Evolutionary conservation across 2,797 vertebrate genomes (phyloP), one percentile per base, ranked within the genome.

Genomic region (Diplodus sargus): DNA sequence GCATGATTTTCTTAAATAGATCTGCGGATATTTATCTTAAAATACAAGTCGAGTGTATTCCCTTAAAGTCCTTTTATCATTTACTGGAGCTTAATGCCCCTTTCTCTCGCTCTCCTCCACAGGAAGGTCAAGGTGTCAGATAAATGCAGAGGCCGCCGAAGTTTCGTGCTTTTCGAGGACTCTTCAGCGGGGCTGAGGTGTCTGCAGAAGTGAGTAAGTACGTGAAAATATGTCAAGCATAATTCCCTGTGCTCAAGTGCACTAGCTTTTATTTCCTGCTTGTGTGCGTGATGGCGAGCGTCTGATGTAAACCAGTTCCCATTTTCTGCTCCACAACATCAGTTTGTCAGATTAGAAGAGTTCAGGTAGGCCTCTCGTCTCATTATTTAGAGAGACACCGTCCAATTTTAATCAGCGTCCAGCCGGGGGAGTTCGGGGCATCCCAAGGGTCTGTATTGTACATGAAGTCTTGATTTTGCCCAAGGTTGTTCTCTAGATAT

Each of bases 401-500:
- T 88, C 82, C 83, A 76, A 83, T 91, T 91, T 88, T 85, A 88
- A 92, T 90, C 85, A 85, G 73, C 42, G 57, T 81, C 86, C 74
- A 83, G 70, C 71, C 9, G 52, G 74, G 84, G 86, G 87, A 86
- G 79, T 80, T 72, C 61, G 62, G 88, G 67, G 34, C 52, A 45
- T 91, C 92, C 92, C 89, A 53, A 52, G 90, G 85, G 90, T 87
- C 65, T 49, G 65, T 48, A 67, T 72, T 82, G 84, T 86, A 75
- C 89, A 86, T 70, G 53, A 81, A 90, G 88, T 84, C 90, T 87
- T 81, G 84, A 90, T 92, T 92, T 86, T 65, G 87, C 90, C 87
- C 88, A 85, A 90, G 90, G 91, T 90, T 89, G 70, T 90, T 89
- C 85, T 83, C 79, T 68, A 76, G 81, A 91, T 90, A 89, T 76